A percentile compares a stretch with the other conserved stretches of the same genome.
Conservation (phyloP, 2,797 vertebrate species). For the Crenichthys baileyi region DNA sequence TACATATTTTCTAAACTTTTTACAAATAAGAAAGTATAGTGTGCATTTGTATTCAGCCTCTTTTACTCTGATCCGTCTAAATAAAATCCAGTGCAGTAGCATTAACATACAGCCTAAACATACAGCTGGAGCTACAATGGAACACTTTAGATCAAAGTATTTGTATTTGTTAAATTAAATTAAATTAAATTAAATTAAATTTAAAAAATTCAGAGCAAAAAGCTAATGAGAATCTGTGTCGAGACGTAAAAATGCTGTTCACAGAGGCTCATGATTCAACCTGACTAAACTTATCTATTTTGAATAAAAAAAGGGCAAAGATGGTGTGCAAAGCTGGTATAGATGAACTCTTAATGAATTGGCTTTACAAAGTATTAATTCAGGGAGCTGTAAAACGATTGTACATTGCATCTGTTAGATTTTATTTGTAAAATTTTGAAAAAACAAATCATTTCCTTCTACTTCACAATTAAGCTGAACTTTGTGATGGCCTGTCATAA, state of each 20-base stretch:
- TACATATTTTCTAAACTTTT: too few species aligned
- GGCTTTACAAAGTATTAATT: not conserved
- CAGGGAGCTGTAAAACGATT: not conserved
- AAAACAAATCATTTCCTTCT: not conserved
- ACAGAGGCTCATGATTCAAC: not conserved
- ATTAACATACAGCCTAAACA: too few species aligned
- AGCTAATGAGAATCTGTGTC: not conserved
- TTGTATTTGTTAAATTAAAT: not conserved
- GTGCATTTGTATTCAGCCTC: too few species aligned
- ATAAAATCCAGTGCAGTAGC: too few species aligned
- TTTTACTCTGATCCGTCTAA: too few species aligned
- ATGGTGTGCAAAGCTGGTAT: not conserved
- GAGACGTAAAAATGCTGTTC: not conserved
- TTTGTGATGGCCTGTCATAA: not conserved
- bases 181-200: too few species aligned
- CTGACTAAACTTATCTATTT: not conserved
- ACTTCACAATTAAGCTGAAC: not conserved
- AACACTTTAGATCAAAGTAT: too few species aligned
- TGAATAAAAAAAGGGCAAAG: not conserved
- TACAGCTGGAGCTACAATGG: too few species aligned
- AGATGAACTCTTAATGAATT: not conserved
- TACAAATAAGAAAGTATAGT: too few species aligned
- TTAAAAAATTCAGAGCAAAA: not conserved
- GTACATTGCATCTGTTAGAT: not conserved
- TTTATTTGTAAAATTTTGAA: not conserved